Percentiles rank a stretch among this genome's conserved stretches.
phyloP scores from a whole-genome alignment of 2,113 vertebrate genomes.

The Eclectus roratus region DNA sequence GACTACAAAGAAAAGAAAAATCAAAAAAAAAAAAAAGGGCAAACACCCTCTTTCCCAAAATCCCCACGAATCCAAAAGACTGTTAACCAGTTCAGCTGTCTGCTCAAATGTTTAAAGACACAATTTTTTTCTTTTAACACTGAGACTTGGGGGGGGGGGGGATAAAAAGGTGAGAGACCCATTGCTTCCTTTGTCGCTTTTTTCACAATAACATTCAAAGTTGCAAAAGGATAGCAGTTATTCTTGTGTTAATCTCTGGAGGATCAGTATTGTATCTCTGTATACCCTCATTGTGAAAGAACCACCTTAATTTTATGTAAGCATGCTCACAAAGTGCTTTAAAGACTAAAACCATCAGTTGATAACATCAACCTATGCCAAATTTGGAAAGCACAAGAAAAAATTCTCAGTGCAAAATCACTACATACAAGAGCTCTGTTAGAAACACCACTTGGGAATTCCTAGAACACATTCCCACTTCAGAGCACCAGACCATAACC shows the following conservation, averaged over 20 bases:
- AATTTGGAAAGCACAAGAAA: not conserved
- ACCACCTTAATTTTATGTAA: not conserved
- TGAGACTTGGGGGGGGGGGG: not conserved
- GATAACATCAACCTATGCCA: not conserved
- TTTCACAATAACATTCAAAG: not conserved
- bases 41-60: not conserved
- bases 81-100: not conserved
- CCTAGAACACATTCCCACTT: not conserved
- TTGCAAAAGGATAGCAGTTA: not conserved
- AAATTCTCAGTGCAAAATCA: not conserved
- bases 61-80: not conserved
- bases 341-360: not conserved
- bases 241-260: not conserved
- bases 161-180: not conserved
- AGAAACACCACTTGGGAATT: not conserved
- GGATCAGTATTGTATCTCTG: not conserved
- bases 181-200: not conserved
- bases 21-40: not conserved
- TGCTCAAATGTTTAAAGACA: not conserved
- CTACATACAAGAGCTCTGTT: not conserved
- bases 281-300: not conserved
- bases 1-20: not conserved
- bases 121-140: not conserved
- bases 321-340: not conserved
- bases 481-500: not conserved